Conservation (phyloP, 2,888 invertebrate species). For the Hypsopygia costalis region DNA sequence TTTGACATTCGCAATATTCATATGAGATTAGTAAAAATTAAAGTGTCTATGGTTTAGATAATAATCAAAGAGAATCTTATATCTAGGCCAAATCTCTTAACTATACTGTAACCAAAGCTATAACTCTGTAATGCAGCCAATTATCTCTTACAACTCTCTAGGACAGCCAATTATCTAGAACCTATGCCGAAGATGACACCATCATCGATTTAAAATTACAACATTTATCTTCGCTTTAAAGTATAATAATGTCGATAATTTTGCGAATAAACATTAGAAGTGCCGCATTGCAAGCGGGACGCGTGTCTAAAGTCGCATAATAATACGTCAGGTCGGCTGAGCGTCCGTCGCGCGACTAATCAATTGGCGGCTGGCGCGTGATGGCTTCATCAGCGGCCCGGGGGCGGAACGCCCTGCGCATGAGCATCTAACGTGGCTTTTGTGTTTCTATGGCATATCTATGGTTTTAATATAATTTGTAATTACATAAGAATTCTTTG, state of each 20-base stretch:
- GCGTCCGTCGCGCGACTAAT: conserved; percentile 75
- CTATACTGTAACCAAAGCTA: too few species aligned
- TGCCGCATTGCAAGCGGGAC: conserved; percentile 34
- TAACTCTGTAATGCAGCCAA: too few species aligned
- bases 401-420: conserved; percentile 69
- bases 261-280: conserved; percentile 16
- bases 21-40: too few species aligned
- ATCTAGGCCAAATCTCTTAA: too few species aligned
- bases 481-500: too few species aligned
- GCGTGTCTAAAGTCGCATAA: conserved; percentile 74
- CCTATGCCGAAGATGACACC: not conserved
- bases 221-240: conserved; percentile 1
- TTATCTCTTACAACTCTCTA: too few species aligned
- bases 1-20: too few species aligned
- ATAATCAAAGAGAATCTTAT: too few species aligned
- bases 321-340: conserved; percentile 59
- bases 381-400: conserved; percentile 78
- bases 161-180: too few species aligned
- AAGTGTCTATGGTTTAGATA: too few species aligned
- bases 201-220: conserved; percentile 3
- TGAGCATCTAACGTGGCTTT: not conserved
- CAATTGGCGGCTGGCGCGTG: conserved; percentile 75
- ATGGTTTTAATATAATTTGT: too few species aligned
- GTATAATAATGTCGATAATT: conserved; percentile 1
- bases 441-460: too few species aligned